These are phyloP conservation scores for Sander lucioperca DNA, from an alignment of 2,113 vertebrate species.

Conservation along the genomic window DNA sequence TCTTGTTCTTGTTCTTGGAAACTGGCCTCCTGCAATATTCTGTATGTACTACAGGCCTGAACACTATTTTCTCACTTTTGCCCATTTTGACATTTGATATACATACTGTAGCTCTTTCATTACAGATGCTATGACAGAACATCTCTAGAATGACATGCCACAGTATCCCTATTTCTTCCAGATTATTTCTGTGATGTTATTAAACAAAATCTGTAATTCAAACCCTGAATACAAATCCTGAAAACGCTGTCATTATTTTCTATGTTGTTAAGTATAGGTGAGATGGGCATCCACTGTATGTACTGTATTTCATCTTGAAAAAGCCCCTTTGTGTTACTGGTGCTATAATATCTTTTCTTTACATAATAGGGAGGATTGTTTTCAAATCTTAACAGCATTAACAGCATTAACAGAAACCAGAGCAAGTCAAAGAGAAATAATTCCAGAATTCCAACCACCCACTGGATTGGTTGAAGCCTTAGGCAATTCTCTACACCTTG, in stretches of 20 bases:
- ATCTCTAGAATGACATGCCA: not conserved
- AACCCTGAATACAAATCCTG: too few species aligned
- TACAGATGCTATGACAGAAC: not conserved
- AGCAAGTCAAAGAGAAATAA: conserved; percentile 35
- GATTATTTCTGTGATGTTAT: not conserved
- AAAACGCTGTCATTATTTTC: not conserved
- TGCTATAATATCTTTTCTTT: conserved; percentile 6
- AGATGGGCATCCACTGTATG: not conserved
- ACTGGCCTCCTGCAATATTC: not conserved
- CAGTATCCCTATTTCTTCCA: not conserved
- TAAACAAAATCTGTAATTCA: not conserved
- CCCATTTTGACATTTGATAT: not conserved
- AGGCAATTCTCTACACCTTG: conserved; percentile 50
- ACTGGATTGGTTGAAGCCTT: conserved; percentile 41
- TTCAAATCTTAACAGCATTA: conserved; percentile 10
- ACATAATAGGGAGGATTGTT: not conserved
- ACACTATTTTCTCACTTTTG: not conserved
- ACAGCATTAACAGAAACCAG: not conserved
- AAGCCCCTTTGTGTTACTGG: not conserved
- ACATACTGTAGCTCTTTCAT: too few species aligned
- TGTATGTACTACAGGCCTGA: not conserved
- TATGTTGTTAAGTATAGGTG: not conserved
- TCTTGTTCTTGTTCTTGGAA: not conserved
- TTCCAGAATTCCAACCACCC: conserved; percentile 39
- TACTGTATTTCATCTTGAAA: conserved; percentile 12